Conservation (phyloP, 1,140 invertebrate genomes). For the Cephus cinctus region DNA sequence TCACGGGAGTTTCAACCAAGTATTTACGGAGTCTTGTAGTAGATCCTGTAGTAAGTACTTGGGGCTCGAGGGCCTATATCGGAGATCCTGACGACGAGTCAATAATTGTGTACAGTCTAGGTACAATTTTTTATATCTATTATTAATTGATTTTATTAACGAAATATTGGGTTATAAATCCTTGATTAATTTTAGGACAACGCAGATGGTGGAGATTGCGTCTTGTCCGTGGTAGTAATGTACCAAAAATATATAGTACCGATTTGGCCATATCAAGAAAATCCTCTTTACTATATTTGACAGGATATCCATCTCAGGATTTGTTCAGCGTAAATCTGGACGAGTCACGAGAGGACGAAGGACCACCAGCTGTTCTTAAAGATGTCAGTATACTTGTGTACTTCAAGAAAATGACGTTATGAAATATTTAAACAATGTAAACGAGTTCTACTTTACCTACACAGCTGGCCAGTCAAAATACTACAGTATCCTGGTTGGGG, state of each 20-base stretch:
- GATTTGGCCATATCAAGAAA: slow-evolving; percentile 29
- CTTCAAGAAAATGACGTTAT: slow-evolving; percentile 3
- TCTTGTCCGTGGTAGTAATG: slow-evolving; percentile 13
- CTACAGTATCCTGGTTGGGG: slow-evolving; percentile 21
- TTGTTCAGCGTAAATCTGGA: slow-evolving; percentile 29
- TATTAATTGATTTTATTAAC: not conserved
- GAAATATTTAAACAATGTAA: not conserved
- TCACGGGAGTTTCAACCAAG: slow-evolving; percentile 17
- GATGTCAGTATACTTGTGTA: slow-evolving; percentile 8
- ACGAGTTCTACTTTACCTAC: not conserved
- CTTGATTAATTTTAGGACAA: slow-evolving; percentile 11
- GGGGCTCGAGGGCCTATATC: slow-evolving; percentile 22
- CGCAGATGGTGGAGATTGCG: slow-evolving; percentile 30
- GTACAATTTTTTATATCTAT: slow-evolving; percentile 16
- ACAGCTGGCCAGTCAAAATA: not conserved
- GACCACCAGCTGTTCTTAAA: not conserved
- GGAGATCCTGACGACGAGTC: slow-evolving; percentile 31
- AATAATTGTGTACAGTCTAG: slow-evolving; percentile 24
- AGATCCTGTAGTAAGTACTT: slow-evolving; percentile 15
- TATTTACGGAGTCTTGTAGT: slow-evolving; percentile 22
- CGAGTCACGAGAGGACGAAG: slow-evolving; percentile 1
- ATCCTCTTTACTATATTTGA: slow-evolving; percentile 25
- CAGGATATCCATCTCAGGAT: slow-evolving; percentile 19
- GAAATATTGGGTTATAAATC: not conserved
- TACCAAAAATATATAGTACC: slow-evolving; percentile 19